Evolutionary conservation across 53 echinoderm and acorn worm species (phyloP).

Genomic region (Pentamera pediparva): DNA sequence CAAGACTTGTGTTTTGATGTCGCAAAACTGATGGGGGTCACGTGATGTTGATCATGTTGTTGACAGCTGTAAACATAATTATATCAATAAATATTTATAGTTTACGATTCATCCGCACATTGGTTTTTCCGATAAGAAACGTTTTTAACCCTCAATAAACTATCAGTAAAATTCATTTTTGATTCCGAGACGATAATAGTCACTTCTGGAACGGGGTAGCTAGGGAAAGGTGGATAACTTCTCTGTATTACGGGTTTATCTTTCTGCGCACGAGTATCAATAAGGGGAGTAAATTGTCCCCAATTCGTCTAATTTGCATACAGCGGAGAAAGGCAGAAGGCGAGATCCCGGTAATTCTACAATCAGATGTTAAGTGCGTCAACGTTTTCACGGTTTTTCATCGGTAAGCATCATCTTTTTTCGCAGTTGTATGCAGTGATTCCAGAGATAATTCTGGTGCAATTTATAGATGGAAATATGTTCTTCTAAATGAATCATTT

Average conservation of each 20-base stretch:
- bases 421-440: background rate
- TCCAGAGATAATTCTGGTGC: constrained; percentile 14
- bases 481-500: constrained; percentile 44
- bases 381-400: constrained; percentile 13
- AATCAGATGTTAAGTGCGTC: constrained; percentile 59
- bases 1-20: no score
- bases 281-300: background rate
- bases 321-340: constrained; percentile 42
- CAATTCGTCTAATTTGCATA: constrained; percentile 35
- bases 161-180: no score
- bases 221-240: no score
- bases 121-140: background rate
- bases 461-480: background rate
- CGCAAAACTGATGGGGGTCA: no score
- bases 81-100: constrained; percentile 24
- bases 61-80: constrained; percentile 28
- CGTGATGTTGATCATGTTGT: constrained; percentile 21
- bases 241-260: background rate
- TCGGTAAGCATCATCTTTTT: constrained; percentile 23
- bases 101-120: constrained; percentile 29
- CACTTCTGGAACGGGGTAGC: no score
- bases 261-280: background rate
- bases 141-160: no score
- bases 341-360: constrained; percentile 64
- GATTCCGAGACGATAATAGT: no score